Base-by-base conservation (phyloP, 2,113 vertebrate genomes). In the Polypterus senegalus region DNA sequence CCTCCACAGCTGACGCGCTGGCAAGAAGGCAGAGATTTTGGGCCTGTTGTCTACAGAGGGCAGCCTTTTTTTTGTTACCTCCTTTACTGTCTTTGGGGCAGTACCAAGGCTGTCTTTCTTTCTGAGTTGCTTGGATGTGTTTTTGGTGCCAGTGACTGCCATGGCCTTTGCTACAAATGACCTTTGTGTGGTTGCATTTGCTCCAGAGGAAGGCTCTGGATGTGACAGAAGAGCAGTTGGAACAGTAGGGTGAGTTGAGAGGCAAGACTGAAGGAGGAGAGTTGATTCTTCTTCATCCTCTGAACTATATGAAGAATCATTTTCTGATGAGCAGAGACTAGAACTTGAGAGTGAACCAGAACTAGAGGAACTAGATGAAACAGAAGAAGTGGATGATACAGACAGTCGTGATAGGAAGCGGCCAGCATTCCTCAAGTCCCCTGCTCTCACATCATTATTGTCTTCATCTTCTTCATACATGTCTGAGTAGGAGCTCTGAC, bases 271-370 rank as follows among this genome's bases (percentile, higher is more conserved):
- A 56, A 97, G 85, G 72, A 98, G 88, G 73, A 97, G 68, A 2
- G 92, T 71, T 0, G 90, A 91, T 78, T 85, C 84, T 67, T 92
- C 94, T 1, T 97, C 94, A 3, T 97, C 96, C 0, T 95, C 97
- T 68, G 93, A 98, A 73, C 87, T 96, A 64, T 93, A 95, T 0
- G 94, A 97, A 46, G 92, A 94, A 77, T 98, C 96, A 0, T 98
- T 97, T 71, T 97, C 94, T 0, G 96, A 97, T 66, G 96, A 98
- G 76, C 90, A 97, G 63, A 97, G 74, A 68, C 92, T 94, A 68
- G 96, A 97, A 47, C 91, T 93, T 73, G 94, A 97, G 60, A 91
- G 53, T 55, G 96, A 97, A 58, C 92, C 92, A 0, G 94, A 97
- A 67, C 89, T 93, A 56, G 96, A 97, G 9, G 94, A 91, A 58